Evolutionary conservation across 2,113 vertebrate species (phyloP).

Genomic region (Gasterosteus nipponicus): DNA sequence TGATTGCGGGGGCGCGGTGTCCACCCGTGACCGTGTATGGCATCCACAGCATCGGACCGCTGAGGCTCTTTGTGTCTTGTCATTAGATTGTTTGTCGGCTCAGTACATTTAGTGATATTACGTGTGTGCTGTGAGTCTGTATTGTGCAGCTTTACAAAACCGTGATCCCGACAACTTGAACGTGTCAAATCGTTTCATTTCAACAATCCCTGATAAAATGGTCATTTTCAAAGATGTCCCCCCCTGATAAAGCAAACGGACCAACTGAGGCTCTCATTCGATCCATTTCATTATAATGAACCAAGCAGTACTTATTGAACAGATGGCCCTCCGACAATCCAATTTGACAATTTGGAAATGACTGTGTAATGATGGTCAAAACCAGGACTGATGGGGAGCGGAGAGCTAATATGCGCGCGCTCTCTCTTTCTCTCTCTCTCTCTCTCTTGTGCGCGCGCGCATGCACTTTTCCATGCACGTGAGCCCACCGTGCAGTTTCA

Average conservation of each 20-base stretch:
- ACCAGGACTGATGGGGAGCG: constrained; percentile 23
- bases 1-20: constrained; percentile 42
- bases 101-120: neutral
- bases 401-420: constrained; percentile 15
- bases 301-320: constrained; percentile 55
- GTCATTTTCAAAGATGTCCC: constrained; percentile 44
- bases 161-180: neutral
- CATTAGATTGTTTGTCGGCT: neutral
- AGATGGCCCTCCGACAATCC: constrained; percentile 64
- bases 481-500: constrained; percentile 28
- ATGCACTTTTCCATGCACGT: constrained; percentile 27
- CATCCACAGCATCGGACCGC: constrained; percentile 32
- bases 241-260: constrained; percentile 28
- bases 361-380: constrained; percentile 41
- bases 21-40: constrained; percentile 61
- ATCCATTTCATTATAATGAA: constrained; percentile 60
- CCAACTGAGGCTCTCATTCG: constrained; percentile 14
- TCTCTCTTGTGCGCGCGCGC: too few species aligned
- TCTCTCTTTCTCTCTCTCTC: neutral
- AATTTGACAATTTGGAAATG: constrained; percentile 61
- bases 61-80: neutral
- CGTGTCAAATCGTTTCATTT: constrained; percentile 30
- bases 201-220: constrained; percentile 46
- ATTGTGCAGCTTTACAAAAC: neutral
- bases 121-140: neutral